Evolutionary conservation across 2,888 invertebrate genomes (phyloP).

Genomic region (Campoplex capitator): DNA sequence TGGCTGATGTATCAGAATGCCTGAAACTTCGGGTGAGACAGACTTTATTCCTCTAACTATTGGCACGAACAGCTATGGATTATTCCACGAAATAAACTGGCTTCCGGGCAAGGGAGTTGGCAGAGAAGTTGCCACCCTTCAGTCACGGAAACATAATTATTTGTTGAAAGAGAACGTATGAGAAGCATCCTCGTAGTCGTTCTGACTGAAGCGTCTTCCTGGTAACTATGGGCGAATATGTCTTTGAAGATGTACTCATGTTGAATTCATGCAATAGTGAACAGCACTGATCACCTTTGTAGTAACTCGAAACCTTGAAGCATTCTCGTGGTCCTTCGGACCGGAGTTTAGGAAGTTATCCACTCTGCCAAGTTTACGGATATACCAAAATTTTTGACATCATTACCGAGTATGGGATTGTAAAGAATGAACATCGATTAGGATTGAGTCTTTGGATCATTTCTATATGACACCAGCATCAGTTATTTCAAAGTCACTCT

Average conservation of each 20-base stretch:
- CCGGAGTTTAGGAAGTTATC: background rate
- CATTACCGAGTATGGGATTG: background rate
- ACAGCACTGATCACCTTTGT: conserved; percentile 4
- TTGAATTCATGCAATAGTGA: background rate
- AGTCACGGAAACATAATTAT: conserved; percentile 3
- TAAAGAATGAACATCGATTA: background rate
- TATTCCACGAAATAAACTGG: background rate
- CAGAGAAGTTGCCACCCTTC: conserved; percentile 9
- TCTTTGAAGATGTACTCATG: background rate
- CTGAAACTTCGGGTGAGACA: background rate
- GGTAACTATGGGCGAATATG: background rate
- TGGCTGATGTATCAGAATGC: background rate
- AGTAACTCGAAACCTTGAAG: background rate
- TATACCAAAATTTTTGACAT: background rate
- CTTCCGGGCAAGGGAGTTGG: conserved; percentile 9
- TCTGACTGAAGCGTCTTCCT: background rate
- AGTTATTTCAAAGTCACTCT: background rate
- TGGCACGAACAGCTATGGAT: background rate
- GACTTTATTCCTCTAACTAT: background rate
- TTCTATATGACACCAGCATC: background rate
- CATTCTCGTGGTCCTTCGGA: background rate
- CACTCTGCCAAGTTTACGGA: background rate
- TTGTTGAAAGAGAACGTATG: conserved; percentile 3
- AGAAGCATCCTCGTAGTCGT: conserved; percentile 6
- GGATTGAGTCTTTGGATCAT: background rate